Evolutionary conservation across 1,140 invertebrate genomes (phyloP).

Genomic region (Venturia canescens): DNA sequence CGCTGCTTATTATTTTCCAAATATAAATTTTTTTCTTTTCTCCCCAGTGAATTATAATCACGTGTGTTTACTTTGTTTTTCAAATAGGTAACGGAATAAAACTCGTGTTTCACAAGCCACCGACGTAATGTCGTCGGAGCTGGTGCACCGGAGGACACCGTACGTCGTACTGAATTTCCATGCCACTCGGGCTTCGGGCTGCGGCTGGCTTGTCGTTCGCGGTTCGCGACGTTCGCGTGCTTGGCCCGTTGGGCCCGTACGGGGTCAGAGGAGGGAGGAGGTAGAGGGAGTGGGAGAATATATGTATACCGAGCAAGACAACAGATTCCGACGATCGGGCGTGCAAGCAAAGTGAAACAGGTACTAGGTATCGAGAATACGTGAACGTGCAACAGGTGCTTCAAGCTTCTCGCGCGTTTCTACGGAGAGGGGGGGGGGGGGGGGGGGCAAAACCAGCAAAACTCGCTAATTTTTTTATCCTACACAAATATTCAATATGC

Average conservation of each 20-base stretch:
- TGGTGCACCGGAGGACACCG: slow-evolving; percentile 59
- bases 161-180: slow-evolving; percentile 62
- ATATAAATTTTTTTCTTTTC: neutral
- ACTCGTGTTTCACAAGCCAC: slow-evolving; percentile 32
- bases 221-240: too few species aligned
- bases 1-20: neutral
- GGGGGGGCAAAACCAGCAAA: neutral
- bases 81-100: neutral
- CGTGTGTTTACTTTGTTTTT: slow-evolving; percentile 11
- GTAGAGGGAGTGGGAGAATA: slow-evolving; percentile 54
- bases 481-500: neutral
- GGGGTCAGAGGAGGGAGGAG: slow-evolving; percentile 22
- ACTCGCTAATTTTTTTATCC: neutral
- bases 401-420: slow-evolving; percentile 52
- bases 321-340: slow-evolving; percentile 54
- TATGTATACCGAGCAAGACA: slow-evolving; percentile 48
- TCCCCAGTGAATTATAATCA: neutral
- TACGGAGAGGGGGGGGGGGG: neutral
- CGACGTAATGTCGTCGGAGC: slow-evolving; percentile 28
- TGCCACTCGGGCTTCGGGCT: too few species aligned
- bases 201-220: neutral
- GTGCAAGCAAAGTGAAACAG: slow-evolving; percentile 63
- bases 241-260: neutral
- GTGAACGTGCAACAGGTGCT: slow-evolving; percentile 73
- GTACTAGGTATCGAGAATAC: slow-evolving; percentile 60